Conservation (phyloP, 2,888 invertebrate species). For the Agonopterix heracliana region DNA sequence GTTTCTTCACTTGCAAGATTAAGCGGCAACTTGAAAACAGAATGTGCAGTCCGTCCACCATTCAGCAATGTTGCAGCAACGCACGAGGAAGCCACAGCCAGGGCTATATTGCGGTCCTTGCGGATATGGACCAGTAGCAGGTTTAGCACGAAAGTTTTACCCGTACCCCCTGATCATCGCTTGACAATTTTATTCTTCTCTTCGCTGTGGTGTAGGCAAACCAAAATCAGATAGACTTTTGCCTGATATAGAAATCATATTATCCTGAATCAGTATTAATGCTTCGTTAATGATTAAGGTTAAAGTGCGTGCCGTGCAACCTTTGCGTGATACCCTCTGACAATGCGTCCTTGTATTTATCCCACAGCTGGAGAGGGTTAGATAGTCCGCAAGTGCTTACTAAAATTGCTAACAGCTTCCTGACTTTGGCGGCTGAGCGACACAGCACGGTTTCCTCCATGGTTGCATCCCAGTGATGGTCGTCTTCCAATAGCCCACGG, state of each 20-base stretch:
- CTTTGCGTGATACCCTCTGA: constrained; percentile 16
- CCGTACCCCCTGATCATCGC: constrained; percentile 34
- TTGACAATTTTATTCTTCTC: constrained; percentile 19
- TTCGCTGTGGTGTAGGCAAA: constrained; percentile 17
- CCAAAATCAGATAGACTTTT: constrained; percentile 21
- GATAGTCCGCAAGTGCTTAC: constrained; percentile 18
- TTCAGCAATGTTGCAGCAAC: constrained; percentile 37
- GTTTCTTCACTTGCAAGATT: constrained; percentile 16
- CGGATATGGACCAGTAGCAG: constrained; percentile 25
- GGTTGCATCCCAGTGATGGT: constrained; percentile 29
- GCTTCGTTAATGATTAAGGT: constrained; percentile 19
- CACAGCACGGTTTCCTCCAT: constrained; percentile 26
- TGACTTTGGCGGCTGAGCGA: constrained; percentile 13
- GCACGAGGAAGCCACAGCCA: constrained; percentile 27
- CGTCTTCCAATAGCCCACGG: constrained; percentile 32
- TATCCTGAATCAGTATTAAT: constrained; percentile 15
- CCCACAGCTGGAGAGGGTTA: constrained; percentile 18
- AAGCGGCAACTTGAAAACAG: constrained; percentile 20
- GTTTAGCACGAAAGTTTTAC: constrained; percentile 34
- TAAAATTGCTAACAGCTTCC: constrained; percentile 20
- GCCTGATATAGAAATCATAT: constrained; percentile 21
- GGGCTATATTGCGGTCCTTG: constrained; percentile 22
- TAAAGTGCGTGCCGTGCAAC: constrained; percentile 2
- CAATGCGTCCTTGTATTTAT: constrained; percentile 10
- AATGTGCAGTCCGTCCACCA: constrained; percentile 17